Evolutionary conservation across 2,888 invertebrate genomes (phyloP).

Genomic region (Schizaphis graminum): DNA sequence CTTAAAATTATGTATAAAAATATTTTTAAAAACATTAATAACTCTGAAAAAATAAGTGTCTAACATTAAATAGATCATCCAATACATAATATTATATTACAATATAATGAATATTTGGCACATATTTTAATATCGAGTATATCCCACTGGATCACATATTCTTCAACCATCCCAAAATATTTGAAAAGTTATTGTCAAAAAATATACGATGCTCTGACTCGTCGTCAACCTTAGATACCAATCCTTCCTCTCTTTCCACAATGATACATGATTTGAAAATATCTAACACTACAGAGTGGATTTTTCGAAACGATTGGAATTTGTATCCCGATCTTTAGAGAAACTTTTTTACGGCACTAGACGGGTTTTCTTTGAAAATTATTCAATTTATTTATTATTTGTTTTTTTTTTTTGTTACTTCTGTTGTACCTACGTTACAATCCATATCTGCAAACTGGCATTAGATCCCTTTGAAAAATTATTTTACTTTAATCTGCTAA

Average conservation of each 20-base stretch:
- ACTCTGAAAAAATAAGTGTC: too few relatives aligned
- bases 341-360: neutral
- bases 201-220: neutral
- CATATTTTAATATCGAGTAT: neutral
- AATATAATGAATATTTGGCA: neutral
- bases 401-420: neutral
- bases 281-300: neutral
- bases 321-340: neutral
- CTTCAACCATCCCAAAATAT: neutral
- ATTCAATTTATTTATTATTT: neutral
- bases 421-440: neutral
- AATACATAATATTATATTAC: neutral
- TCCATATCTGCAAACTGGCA: neutral
- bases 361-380: neutral
- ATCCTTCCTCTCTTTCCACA: neutral
- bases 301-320: neutral
- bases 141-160: neutral
- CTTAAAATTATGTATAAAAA: too few relatives aligned
- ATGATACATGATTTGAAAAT: neutral
- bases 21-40: too few relatives aligned
- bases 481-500: neutral
- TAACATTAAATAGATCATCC: too few relatives aligned
- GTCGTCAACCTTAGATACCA: neutral
- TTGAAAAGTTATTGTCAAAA: neutral
- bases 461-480: neutral